Evolutionary conservation across 2,888 invertebrate species (phyloP), one percentile per base, ranked within the genome.

Genomic region (Hyposoter didymator): DNA sequence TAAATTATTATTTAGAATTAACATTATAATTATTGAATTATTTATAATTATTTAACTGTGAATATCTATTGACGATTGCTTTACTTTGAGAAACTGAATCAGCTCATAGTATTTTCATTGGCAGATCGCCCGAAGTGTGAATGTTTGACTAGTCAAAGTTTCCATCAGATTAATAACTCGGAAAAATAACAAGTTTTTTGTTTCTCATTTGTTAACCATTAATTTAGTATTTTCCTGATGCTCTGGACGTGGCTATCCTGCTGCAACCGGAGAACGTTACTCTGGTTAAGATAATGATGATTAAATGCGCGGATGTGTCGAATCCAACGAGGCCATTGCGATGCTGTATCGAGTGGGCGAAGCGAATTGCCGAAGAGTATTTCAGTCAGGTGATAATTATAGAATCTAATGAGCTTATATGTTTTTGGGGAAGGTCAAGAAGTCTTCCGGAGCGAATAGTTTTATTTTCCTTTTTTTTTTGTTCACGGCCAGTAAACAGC

Each of bases 281-380:
- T 55, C 95, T 99, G 52, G 97, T 99, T 86, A 98, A 98, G 93
- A 95, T 99, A 87, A 99, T 99, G 98, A 96, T 99, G 95, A 99
- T 99, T 92, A 99, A 99, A 94, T 99, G 99, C 93, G 98, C 99
- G 0, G 99, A 99, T 94, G 99, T 99, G 43, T 98, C 98, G 85
- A 99, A 99, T 95, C 99, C 99, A 0, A 97, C 98, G 2, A 95
- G 99, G 82, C 98, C 98, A 0, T 95, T 98, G 90, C 95, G 96
- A 87, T 95, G 96, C 87, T 98, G 97, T 90, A 96, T 98, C 59
- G 98, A 98, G 94, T 99, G 99, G 99, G 98, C 99, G 0, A 95
- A 97, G 89, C 95, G 99, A 91, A 99, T 99, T 88, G 99, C 99
- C 0, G 99, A 99, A 92, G 99, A 99, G 94, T 99, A 99, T 94